Evolutionary conservation across 37 sponge, comb jelly and placozoan genomes (phyloP).

Genomic region (Hexactinellida sp.): DNA sequence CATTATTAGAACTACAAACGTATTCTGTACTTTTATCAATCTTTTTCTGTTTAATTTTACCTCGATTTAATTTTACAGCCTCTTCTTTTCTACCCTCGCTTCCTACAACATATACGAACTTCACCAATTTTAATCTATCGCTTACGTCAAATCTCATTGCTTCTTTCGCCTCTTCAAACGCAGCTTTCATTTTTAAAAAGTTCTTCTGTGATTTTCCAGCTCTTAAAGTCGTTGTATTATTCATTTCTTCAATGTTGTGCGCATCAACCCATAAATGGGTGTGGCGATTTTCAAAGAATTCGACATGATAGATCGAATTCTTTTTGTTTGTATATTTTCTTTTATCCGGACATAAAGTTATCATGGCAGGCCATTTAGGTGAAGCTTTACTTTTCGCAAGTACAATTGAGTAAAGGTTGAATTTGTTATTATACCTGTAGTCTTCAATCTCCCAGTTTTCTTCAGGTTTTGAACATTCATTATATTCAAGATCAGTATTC

Average conservation of each 20-base stretch:
- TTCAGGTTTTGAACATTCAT: constrained; percentile 14
- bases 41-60: neutral
- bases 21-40: neutral
- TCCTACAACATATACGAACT: neutral
- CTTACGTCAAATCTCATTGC: neutral
- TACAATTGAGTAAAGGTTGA: neutral
- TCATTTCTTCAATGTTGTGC: neutral
- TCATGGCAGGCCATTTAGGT: neutral
- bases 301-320: neutral
- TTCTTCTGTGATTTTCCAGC: neutral
- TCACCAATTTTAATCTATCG: neutral
- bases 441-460: neutral
- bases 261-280: neutral
- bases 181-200: neutral
- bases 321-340: neutral
- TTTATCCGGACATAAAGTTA: neutral
- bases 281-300: neutral
- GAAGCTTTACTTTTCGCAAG: neutral
- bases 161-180: neutral
- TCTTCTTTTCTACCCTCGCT: neutral
- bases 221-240: neutral
- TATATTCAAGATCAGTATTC: neutral
- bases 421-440: neutral
- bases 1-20: neutral
- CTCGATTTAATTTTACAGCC: neutral